A percentile compares a stretch with the other conserved stretches of the same genome.
These are phyloP conservation scores for Chelon auratus DNA, from an alignment of 2,797 vertebrate species.

Conservation along the genomic window DNA sequence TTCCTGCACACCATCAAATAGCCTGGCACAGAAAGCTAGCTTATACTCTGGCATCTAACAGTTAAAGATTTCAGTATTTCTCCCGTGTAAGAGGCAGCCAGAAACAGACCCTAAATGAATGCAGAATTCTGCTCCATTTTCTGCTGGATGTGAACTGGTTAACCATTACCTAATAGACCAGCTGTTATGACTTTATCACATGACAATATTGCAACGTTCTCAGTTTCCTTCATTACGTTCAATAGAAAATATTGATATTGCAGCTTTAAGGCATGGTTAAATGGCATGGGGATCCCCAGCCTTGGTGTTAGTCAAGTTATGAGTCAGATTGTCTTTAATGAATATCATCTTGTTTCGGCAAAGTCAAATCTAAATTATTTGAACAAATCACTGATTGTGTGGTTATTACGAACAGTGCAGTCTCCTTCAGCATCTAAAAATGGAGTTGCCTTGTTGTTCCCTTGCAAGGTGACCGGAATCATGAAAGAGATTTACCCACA, in stretches of 20 bases:
- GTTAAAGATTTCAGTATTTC: neutral
- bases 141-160: neutral
- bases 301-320: neutral
- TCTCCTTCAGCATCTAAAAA: constrained; percentile 10
- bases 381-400: neutral
- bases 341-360: neutral
- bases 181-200: neutral
- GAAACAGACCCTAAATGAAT: neutral
- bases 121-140: neutral
- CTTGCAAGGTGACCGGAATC: constrained; percentile 5
- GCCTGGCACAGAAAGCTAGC: neutral
- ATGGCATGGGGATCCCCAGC: neutral
- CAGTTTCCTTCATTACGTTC: neutral
- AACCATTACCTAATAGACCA: neutral
- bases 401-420: neutral
- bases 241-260: neutral
- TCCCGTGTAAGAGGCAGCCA: neutral
- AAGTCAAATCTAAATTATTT: neutral
- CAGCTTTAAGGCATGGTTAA: neutral
- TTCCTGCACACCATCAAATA: neutral
- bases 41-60: neutral
- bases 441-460: constrained; percentile 20
- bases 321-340: neutral
- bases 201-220: neutral
- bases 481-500: constrained; percentile 8